Evolutionary conservation across 2,888 invertebrate genomes (phyloP).

Genomic region (Anthophora plumipes): DNA sequence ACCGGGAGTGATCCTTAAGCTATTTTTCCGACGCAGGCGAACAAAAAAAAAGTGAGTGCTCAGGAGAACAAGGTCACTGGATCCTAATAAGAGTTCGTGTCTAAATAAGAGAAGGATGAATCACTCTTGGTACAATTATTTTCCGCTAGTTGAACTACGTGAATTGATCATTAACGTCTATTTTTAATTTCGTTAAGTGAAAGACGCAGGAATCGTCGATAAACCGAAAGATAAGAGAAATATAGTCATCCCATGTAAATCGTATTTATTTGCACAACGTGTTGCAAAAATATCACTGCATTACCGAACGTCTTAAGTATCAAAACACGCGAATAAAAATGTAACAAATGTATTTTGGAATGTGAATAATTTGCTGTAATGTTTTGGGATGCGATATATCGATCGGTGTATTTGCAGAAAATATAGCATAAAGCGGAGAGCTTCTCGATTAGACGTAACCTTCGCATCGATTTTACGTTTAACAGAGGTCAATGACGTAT

Average conservation of each 20-base stretch:
- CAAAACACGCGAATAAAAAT: background rate
- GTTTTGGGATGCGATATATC: background rate
- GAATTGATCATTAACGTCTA: constrained; percentile 5
- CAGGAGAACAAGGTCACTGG: constrained; percentile 57
- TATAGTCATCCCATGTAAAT: background rate
- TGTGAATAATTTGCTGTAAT: background rate
- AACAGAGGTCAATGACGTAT: constrained; percentile 72
- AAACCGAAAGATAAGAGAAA: background rate
- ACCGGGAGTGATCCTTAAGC: constrained; percentile 35
- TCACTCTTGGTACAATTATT: constrained; percentile 31
- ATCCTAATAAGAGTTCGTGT: constrained; percentile 41
- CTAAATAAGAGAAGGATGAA: constrained; percentile 34
- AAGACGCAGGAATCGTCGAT: background rate
- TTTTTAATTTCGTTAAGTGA: constrained; percentile 1
- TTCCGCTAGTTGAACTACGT: background rate
- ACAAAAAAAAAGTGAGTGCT: constrained; percentile 44
- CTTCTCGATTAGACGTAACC: constrained; percentile 47
- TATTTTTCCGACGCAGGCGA: constrained; percentile 32
- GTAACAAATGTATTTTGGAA: background rate
- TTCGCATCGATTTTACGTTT: constrained; percentile 67
- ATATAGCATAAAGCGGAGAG: background rate
- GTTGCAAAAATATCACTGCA: background rate
- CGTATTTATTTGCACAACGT: too few relatives aligned
- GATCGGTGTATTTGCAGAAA: constrained; percentile 4
- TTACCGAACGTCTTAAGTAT: too few relatives aligned